Conservation (phyloP, 1,140 invertebrate species). For the Macrostomum lignano region DNA sequence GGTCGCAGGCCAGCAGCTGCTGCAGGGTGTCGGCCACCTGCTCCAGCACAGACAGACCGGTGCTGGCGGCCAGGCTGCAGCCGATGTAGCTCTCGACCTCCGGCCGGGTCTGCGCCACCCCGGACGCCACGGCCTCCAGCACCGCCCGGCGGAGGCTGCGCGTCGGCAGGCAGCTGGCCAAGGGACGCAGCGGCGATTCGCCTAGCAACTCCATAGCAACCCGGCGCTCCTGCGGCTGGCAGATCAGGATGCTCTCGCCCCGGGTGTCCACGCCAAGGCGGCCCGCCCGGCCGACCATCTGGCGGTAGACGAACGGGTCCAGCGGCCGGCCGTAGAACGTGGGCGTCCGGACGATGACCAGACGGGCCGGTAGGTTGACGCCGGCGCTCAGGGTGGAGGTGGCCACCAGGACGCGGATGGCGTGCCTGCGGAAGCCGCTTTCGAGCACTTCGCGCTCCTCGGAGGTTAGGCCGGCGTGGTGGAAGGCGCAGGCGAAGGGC, state of each 20-base stretch:
- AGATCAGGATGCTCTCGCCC: slow-evolving; percentile 72
- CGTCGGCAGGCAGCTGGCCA: slow-evolving; percentile 44
- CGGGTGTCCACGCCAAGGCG: slow-evolving; percentile 52
- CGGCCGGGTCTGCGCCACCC: not conserved
- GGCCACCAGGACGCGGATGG: slow-evolving; percentile 57
- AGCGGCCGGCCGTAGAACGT: slow-evolving; percentile 41
- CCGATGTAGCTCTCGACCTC: too few species aligned
- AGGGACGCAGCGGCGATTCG: slow-evolving; percentile 34
- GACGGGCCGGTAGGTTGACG: slow-evolving; percentile 71
- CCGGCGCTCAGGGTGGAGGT: slow-evolving; percentile 82
- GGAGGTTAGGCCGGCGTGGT: slow-evolving; percentile 82
- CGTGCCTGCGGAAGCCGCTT: slow-evolving; percentile 43
- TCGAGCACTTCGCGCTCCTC: slow-evolving; percentile 87
- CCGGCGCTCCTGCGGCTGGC: slow-evolving; percentile 41
- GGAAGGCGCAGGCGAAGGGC: slow-evolving; percentile 59
- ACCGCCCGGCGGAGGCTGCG: slow-evolving; percentile 33
- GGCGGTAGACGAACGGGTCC: slow-evolving; percentile 57
- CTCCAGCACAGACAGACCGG: too few species aligned
- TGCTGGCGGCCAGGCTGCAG: too few species aligned
- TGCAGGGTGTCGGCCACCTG: too few species aligned
- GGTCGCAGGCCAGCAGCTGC: too few species aligned
- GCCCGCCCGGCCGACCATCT: slow-evolving; percentile 86
- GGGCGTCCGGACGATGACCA: slow-evolving; percentile 66
- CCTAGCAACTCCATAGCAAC: slow-evolving; percentile 42
- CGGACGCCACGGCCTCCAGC: slow-evolving; percentile 29